Base-by-base conservation (phyloP, 2,113 vertebrate genomes). In the Bujurquina vittata region DNA sequence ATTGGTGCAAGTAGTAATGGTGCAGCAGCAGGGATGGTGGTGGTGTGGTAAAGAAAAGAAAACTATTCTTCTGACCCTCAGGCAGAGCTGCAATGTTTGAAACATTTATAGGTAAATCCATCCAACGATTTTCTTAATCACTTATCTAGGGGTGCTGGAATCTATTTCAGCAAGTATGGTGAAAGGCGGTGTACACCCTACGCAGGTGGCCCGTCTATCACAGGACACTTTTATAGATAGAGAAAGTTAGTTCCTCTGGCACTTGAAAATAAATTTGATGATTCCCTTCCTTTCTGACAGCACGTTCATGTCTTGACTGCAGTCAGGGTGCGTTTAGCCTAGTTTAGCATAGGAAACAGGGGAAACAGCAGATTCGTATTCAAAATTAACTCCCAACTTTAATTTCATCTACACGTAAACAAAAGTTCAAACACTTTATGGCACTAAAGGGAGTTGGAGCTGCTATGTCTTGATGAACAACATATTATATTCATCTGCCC, bases 1-100 rank as follows among this genome's bases (percentile, higher is more conserved):
- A 91, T 86, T 93, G 84, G 89, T 88, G 89, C 76, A 75, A 84
- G 90, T 91, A 86, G 77, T 87, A 52, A 86, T 65, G 73, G 84
- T 92, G 75, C 58, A 69, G 91, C 43, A 73, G 40, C 18, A 58
- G 55, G 43, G 57, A 75, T 55, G 80, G 18, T 46, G 55, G 46
- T 87, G 81, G 62, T 54, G 15, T 58, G 58, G 80, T 91, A 84
- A 81, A 84, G 67, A 87, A 75, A 75, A 31, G 77, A 78, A 76
- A 81, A 61, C 69, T 54, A 17, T 14, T 18, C 62, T 57, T 77
- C 77, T 85, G 81, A 55, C 35, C 29, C 40, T 61, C 58, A 49
- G 81, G 62, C 78, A 84, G 62, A 88, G 77, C 63, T 82, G 69
- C 79, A 74, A 56, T 57, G 65, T 84, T 62, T 56, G 7, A 59